A percentile compares a stretch with the other conserved stretches of the same genome.
Evolutionary conservation across 2,113 vertebrate genomes (phyloP).

Genomic region (Mirza zaza): DNA sequence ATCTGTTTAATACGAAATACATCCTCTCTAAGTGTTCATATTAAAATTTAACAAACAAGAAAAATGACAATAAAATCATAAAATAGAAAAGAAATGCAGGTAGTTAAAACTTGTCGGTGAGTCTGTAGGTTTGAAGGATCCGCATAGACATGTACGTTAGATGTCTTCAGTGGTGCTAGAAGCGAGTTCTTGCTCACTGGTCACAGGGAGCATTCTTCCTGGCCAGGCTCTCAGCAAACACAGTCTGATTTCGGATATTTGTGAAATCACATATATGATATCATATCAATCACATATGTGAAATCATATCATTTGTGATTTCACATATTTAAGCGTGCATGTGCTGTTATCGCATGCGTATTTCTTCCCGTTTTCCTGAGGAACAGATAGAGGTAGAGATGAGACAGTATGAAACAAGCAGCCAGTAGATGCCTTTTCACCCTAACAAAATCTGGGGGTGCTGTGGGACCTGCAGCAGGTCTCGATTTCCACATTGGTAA

Average conservation of each 20-base stretch:
- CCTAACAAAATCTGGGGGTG: rapidly evolving
- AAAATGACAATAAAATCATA: neutral
- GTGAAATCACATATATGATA: too few species aligned
- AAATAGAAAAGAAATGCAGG: neutral
- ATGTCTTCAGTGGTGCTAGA: neutral
- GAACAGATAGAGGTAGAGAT: neutral
- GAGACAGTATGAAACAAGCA: neutral
- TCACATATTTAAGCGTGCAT: neutral
- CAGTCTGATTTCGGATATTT: neutral
- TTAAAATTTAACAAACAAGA: neutral
- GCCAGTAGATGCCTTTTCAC: neutral
- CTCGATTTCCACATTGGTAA: neutral
- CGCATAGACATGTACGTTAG: rapidly evolving
- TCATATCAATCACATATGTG: too few species aligned
- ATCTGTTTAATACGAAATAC: neutral
- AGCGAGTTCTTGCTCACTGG: neutral
- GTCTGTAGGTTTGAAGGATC: rapidly evolving
- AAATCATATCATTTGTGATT: too few species aligned
- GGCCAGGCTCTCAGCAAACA: neutral
- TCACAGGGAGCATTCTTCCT: rapidly evolving
- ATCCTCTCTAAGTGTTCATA: neutral
- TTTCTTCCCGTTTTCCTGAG: neutral
- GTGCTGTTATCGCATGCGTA: neutral
- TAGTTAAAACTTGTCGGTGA: neutral
- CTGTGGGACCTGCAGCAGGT: too few species aligned